These are phyloP conservation scores for Melipona quadrifasciata DNA, from an alignment of 1,140 invertebrate species.

Conservation along the genomic window DNA sequence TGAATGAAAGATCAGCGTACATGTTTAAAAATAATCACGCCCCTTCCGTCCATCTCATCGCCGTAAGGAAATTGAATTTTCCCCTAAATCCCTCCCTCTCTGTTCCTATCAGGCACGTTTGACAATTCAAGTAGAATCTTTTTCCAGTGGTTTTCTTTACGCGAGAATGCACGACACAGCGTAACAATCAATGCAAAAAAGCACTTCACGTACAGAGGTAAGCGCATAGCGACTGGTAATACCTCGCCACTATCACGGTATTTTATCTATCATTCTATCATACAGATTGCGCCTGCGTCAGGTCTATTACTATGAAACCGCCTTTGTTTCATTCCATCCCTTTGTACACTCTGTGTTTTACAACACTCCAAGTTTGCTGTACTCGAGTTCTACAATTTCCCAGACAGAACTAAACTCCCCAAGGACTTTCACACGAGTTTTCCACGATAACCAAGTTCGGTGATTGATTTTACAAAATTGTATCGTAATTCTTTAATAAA, in stretches of 20 bases:
- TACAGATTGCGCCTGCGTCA: conserved; percentile 58
- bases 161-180: conserved; percentile 7
- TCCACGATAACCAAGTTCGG: no score
- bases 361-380: background rate
- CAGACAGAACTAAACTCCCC: no score
- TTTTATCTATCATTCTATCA: conserved; percentile 60
- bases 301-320: conserved; percentile 3
- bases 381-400: background rate
- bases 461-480: no score
- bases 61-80: conserved; percentile 31
- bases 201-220: conserved; percentile 48
- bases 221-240: conserved; percentile 65
- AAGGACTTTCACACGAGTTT: no score
- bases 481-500: no score
- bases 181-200: conserved; percentile 49
- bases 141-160: background rate
- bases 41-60: conserved; percentile 56
- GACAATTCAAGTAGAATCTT: conserved; percentile 10
- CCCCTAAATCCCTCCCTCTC: background rate
- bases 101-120: background rate
- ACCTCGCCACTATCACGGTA: conserved; percentile 42
- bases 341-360: background rate
- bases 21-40: conserved; percentile 37
- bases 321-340: background rate
- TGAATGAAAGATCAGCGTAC: conserved; percentile 20